Percentiles rank a stretch among this genome's conserved stretches.
Conservation (phyloP, 2,797 vertebrate species). For the Trichosurus vulpecula region DNA sequence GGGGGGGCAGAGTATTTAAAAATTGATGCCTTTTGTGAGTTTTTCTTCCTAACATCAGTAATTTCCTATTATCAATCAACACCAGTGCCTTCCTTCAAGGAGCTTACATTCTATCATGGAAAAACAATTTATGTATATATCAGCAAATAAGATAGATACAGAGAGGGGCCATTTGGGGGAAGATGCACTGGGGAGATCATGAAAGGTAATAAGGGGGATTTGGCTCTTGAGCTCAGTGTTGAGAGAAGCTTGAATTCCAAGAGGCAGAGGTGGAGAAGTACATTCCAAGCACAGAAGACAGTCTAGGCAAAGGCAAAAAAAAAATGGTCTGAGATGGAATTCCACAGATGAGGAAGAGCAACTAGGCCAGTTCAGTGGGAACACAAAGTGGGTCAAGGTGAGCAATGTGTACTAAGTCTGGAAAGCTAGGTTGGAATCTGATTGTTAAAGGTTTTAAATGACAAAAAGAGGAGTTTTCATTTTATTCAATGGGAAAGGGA, state of each 20-base stretch:
- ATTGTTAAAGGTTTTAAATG: neutral
- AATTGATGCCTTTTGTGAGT: neutral
- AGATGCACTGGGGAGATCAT: neutral
- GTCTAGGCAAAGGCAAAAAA: neutral
- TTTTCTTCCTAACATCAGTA: neutral
- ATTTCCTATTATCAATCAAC: neutral
- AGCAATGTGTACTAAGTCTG: neutral
- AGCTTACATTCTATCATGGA: neutral
- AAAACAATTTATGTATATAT: neutral
- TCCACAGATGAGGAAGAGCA: neutral
- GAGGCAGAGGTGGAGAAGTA: neutral
- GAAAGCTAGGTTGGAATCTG: neutral
- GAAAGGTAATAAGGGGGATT: neutral
- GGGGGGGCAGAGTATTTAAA: neutral
- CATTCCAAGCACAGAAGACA: neutral
- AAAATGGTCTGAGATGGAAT: neutral
- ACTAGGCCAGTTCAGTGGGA: neutral
- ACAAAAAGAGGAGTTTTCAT: neutral
- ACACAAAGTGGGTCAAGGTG: neutral
- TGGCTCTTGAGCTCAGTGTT: neutral
- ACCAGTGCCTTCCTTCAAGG: neutral
- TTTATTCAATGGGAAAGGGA: neutral
- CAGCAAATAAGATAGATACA: neutral
- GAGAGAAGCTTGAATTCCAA: neutral
- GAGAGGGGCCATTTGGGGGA: neutral